A percentile compares a stretch with the other conserved stretches of the same genome.
Evolutionary conservation across 2,113 vertebrate species (phyloP).

Genomic region (Pluvialis apricaria): DNA sequence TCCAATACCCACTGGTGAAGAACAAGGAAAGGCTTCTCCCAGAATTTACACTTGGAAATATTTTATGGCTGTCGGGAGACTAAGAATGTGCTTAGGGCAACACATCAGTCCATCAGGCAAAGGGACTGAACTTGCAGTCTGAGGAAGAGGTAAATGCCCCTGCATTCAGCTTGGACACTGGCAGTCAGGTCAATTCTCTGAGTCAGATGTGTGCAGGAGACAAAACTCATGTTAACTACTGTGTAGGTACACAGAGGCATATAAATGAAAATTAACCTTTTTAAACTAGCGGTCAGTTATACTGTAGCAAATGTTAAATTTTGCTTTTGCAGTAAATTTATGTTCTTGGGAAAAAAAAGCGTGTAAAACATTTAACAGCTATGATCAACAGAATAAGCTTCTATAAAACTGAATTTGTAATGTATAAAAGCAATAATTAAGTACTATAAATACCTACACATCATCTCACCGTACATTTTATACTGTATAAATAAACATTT

Average conservation of each 20-base stretch:
- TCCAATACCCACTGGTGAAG: background rate
- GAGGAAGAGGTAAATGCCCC: background rate
- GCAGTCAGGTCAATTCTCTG: background rate
- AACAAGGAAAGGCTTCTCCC: background rate
- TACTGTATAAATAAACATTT: background rate
- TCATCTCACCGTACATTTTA: background rate
- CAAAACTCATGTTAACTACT: background rate
- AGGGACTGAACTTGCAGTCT: background rate
- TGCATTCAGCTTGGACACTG: background rate
- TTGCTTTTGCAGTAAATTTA: background rate
- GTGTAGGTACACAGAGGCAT: background rate
- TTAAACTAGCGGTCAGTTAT: background rate
- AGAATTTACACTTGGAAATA: background rate
- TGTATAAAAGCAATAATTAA: background rate
- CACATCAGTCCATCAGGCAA: background rate
- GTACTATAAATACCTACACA: conserved; percentile 14
- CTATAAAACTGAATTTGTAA: background rate
- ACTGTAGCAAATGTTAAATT: background rate
- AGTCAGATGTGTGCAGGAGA: background rate
- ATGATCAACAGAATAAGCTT: background rate
- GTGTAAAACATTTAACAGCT: background rate
- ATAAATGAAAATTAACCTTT: background rate
- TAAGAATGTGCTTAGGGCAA: background rate
- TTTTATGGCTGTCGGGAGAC: background rate
- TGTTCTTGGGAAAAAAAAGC: background rate